Evolutionary conservation across 2,888 invertebrate genomes (phyloP).

Genomic region (Odontocerum albicorne): DNA sequence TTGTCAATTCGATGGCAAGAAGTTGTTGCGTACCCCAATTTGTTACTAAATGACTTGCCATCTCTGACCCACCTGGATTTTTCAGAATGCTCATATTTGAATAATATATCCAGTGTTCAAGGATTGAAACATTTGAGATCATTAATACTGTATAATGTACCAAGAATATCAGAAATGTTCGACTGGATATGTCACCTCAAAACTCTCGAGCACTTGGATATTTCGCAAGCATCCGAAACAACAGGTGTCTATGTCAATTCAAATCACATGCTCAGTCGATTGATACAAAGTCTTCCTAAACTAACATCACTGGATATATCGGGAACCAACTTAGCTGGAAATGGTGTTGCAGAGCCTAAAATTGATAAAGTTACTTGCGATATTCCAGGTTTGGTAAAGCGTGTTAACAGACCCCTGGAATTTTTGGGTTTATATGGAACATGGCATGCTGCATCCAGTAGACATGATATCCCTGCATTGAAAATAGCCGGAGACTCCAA

Average conservation of each 20-base stretch:
- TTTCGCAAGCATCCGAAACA: slow-evolving; percentile 74
- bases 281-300: slow-evolving; percentile 73
- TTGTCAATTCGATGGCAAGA: slow-evolving; percentile 61
- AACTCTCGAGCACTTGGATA: slow-evolving; percentile 74
- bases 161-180: slow-evolving; percentile 63
- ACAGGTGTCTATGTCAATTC: slow-evolving; percentile 76
- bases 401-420: slow-evolving; percentile 76
- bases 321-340: slow-evolving; percentile 92
- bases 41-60: slow-evolving; percentile 61
- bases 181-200: slow-evolving; percentile 61
- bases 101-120: slow-evolving; percentile 67
- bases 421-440: slow-evolving; percentile 93
- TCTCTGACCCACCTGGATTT: slow-evolving; percentile 71
- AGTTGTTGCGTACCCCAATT: slow-evolving; percentile 51
- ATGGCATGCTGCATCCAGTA: slow-evolving; percentile 83
- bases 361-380: slow-evolving; percentile 82
- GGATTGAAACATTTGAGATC: slow-evolving; percentile 69
- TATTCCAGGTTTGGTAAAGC: slow-evolving; percentile 82
- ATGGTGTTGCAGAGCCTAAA: slow-evolving; percentile 77
- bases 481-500: slow-evolving; percentile 87
- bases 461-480: slow-evolving; percentile 89
- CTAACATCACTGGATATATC: slow-evolving; percentile 90
- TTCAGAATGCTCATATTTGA: slow-evolving; percentile 64
- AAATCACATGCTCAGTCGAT: slow-evolving; percentile 67
- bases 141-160: slow-evolving; percentile 81